Conservation (phyloP, 2,113 vertebrate genomes). For the Charina bottae region DNA sequence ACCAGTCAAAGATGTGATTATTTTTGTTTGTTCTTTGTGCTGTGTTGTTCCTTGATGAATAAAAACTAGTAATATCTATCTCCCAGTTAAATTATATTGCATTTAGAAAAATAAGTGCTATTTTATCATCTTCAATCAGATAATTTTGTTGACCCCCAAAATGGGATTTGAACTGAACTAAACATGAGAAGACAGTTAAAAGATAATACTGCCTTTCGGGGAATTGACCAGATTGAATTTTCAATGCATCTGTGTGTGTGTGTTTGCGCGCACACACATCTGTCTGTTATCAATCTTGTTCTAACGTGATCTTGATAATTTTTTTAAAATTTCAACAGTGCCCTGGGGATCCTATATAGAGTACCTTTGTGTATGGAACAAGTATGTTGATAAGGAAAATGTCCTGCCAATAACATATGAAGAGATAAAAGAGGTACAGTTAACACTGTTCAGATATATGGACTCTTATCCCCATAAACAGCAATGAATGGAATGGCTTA, state of each 20-base stretch:
- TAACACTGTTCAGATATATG: background rate
- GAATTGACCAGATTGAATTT: background rate
- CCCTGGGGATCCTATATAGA: slow-evolving; percentile 86
- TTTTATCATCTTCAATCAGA: no score
- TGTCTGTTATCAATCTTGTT: background rate
- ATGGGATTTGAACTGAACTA: no score
- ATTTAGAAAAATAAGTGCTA: no score
- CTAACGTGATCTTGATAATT: background rate
- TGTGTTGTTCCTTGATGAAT: no score
- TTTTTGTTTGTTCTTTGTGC: no score
- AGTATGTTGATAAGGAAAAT: slow-evolving; percentile 73
- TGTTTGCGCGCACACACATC: no score
- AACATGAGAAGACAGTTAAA: no score
- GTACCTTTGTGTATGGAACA: slow-evolving; percentile 78
- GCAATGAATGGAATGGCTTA: background rate
- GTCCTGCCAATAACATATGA: slow-evolving; percentile 81
- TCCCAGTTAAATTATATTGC: no score
- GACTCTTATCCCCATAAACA: background rate
- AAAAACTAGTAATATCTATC: no score
- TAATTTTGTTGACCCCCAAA: no score
- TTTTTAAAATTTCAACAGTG: slow-evolving; percentile 58
- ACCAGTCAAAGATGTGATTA: no score
- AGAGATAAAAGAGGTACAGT: slow-evolving; percentile 78
- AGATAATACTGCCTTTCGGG: no score
- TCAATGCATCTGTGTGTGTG: background rate